Evolutionary conservation across 2,888 invertebrate genomes (phyloP).

Genomic region (Trichogramma evanescens): DNA sequence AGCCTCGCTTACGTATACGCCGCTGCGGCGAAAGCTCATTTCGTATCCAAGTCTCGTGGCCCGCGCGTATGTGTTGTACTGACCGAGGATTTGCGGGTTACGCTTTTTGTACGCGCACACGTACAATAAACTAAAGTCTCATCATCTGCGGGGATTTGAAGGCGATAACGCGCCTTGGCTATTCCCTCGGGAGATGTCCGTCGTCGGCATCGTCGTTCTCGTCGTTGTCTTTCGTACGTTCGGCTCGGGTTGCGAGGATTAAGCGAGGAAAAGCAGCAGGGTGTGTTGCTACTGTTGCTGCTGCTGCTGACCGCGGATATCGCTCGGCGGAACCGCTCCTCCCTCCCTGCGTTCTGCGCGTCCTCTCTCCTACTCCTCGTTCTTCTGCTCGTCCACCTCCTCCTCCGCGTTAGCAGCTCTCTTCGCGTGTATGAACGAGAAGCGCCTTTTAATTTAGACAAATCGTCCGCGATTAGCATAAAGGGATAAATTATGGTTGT

Average conservation of each 20-base stretch:
- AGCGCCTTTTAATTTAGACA: constrained; percentile 48
- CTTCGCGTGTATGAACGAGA: constrained; percentile 27
- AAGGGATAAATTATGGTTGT: constrained; percentile 46
- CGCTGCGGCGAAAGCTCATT: constrained; percentile 33
- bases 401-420: constrained; percentile 18
- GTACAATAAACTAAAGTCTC: constrained; percentile 48
- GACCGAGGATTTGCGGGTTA: constrained; percentile 18
- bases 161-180: constrained; percentile 24
- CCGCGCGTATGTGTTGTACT: constrained; percentile 33
- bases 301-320: too few species aligned
- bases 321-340: too few species aligned
- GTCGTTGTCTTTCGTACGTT: constrained; percentile 5
- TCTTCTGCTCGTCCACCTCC: background rate
- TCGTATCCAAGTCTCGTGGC: constrained; percentile 39
- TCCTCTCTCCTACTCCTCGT: constrained; percentile 2
- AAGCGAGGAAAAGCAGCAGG: too few species aligned
- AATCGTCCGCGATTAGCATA: constrained; percentile 48
- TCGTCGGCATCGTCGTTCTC: background rate
- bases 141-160: constrained; percentile 46
- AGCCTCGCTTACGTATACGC: background rate
- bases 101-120: constrained; percentile 30
- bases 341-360: constrained; percentile 1
- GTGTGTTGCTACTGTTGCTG: too few species aligned
- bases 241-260: background rate
- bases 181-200: constrained; percentile 12